Percentiles rank a stretch among this genome's conserved stretches.
These are phyloP conservation scores for Hetaerina americana DNA, from an alignment of 1,140 invertebrate species.

Conservation along the genomic window DNA sequence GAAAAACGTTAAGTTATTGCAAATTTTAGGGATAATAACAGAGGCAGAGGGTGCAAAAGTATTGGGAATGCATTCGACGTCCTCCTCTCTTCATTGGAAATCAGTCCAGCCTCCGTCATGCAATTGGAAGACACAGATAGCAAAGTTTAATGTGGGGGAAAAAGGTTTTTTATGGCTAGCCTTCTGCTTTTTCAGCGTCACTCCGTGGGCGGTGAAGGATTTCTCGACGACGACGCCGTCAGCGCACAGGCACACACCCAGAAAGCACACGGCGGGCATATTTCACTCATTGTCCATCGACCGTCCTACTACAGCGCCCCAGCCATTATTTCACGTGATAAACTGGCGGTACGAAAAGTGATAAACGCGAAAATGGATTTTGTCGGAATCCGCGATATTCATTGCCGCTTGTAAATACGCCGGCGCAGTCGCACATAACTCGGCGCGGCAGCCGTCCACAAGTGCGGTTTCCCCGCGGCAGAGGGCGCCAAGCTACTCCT, in stretches of 20 bases:
- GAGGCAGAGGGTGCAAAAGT: too few relatives aligned
- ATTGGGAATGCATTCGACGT: too few relatives aligned
- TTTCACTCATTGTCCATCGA: neutral
- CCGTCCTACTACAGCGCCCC: neutral
- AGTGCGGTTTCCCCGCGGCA: neutral
- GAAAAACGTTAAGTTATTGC: too few relatives aligned
- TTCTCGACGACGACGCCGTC: neutral
- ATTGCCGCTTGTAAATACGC: neutral
- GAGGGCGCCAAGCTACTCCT: neutral
- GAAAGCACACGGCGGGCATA: neutral
- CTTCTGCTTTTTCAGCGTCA: neutral
- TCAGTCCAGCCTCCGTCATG: neutral
- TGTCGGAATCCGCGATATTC: neutral
- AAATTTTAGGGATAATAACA: too few relatives aligned
- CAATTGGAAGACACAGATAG: neutral
- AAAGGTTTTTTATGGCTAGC: neutral
- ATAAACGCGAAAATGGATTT: neutral
- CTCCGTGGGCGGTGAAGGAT: neutral
- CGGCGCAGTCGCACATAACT: neutral
- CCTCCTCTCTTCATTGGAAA: neutral
- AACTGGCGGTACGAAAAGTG: neutral
- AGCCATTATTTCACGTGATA: neutral
- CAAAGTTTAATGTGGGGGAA: neutral
- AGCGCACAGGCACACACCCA: neutral
- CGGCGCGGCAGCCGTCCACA: neutral